Evolutionary conservation across 2,113 vertebrate species (phyloP), one percentile per base, ranked within the genome.

Genomic region (Phrynosoma platyrhinos): DNA sequence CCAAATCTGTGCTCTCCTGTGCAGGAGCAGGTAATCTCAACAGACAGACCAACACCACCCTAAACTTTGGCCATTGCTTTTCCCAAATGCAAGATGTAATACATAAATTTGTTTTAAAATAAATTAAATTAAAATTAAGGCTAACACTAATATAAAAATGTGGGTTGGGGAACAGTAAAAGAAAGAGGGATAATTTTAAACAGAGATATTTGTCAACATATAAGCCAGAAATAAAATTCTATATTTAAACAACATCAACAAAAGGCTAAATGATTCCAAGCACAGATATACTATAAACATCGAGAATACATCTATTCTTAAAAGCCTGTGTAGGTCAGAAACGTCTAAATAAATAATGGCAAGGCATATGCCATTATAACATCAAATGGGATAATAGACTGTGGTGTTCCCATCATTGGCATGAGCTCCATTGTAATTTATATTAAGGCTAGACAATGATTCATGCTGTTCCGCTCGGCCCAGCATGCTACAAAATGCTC

Each of bases 401-500:
- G 27, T 12, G 76, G 58, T 68, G 66, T 42, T 90, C 18, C 32
- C 23, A 86, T 80, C 21, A 18, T 69, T 85, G 88, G 77, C 80
- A 91, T 86, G 84, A 90, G 81, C 52, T 89, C 79, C 92, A 91
- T 94, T 92, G 90, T 66, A 87, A 89, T 89, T 90, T 86, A 82
- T 72, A 80, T 79, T 79, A 81, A 82, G 85, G 80, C 93, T 92
- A 92, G 90, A 92, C 91, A 72, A 91, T 93, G 93, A 94, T 92
- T 95, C 93, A 93, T 86, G 83, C 80, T 85, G 79, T 88, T 91
- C 90, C 79, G 84, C 90, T 93, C 93, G 94, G 91, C 93, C 93
- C 93, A 92, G 93, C 94, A 91, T 91, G 93, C 89, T 94, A 90
- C 90, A 94, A 94, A 95, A 94, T 53, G 81, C 71, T 87, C 92